Evolutionary conservation across 2,113 vertebrate genomes (phyloP).

Genomic region (Chunga burmeisteri): DNA sequence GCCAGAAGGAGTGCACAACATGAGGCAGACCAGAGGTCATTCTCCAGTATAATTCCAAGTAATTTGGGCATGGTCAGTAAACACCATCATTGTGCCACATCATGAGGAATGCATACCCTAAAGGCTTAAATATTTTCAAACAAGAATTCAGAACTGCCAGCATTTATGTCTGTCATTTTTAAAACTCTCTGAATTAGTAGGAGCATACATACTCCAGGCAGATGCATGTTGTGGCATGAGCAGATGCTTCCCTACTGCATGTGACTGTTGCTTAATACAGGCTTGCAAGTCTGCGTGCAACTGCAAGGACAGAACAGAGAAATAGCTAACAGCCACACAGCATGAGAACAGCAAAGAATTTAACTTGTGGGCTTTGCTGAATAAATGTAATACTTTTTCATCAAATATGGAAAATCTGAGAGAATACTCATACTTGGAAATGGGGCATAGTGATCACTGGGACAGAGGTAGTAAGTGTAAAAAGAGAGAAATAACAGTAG

Average conservation of each 20-base stretch:
- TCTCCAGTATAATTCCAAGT: not conserved
- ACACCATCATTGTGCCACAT: not conserved
- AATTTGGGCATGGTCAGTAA: constrained; percentile 18
- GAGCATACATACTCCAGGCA: not conserved
- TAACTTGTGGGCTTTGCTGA: not conserved
- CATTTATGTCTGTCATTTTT: not conserved
- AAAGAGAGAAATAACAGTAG: not conserved
- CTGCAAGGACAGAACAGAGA: not conserved
- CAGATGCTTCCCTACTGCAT: not conserved
- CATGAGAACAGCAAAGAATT: not conserved
- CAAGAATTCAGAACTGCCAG: not conserved
- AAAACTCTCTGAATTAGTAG: not conserved
- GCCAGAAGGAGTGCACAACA: constrained; percentile 3
- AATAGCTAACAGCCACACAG: not conserved
- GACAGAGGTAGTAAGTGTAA: not conserved
- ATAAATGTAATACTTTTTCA: not conserved
- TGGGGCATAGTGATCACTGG: not conserved
- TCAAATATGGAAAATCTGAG: not conserved
- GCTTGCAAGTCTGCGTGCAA: not conserved
- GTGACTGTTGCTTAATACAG: not conserved
- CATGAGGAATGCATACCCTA: not conserved
- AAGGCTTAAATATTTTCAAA: not conserved
- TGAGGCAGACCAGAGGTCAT: constrained; percentile 3
- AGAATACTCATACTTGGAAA: not conserved
- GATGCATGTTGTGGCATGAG: not conserved